Percentiles rank a stretch among this genome's conserved stretches.
These are phyloP conservation scores for Scopus umbretta DNA, from an alignment of 2,113 vertebrate species.

Conservation along the genomic window DNA sequence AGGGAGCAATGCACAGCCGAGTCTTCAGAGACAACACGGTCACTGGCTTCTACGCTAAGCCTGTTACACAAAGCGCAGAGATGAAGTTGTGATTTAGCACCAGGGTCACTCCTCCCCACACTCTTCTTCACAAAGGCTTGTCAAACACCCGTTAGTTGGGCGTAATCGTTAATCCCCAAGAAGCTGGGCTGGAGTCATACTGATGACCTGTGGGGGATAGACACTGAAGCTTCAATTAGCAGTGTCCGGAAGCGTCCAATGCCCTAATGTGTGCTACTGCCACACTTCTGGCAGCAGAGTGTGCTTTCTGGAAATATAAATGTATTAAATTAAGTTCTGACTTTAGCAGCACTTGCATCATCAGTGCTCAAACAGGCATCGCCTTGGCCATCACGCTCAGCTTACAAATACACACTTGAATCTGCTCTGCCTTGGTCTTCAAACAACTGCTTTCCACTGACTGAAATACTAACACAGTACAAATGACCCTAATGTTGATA, in stretches of 20 bases:
- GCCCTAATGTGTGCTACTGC: background rate
- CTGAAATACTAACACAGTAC: background rate
- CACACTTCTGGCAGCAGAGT: background rate
- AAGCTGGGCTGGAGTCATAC: background rate
- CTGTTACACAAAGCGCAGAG: background rate
- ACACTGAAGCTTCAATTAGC: background rate
- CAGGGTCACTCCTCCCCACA: background rate
- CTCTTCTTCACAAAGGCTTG: background rate
- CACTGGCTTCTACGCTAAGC: accelerated
- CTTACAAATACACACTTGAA: accelerated
- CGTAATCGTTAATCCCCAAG: background rate
- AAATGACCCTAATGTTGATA: accelerated
- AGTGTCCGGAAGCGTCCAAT: background rate
- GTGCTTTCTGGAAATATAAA: background rate
- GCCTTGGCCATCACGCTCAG: background rate
- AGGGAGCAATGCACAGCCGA: background rate
- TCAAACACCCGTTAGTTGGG: background rate
- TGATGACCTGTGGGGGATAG: background rate
- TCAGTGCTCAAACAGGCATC: background rate
- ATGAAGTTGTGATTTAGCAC: background rate
- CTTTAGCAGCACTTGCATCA: background rate
- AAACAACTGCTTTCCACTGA: background rate
- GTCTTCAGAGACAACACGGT: background rate
- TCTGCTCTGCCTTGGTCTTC: background rate
- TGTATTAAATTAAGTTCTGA: background rate